These are phyloP conservation scores for Cyphomyrus discorhynchus DNA, from an alignment of 2,113 vertebrate species.

Conservation along the genomic window DNA sequence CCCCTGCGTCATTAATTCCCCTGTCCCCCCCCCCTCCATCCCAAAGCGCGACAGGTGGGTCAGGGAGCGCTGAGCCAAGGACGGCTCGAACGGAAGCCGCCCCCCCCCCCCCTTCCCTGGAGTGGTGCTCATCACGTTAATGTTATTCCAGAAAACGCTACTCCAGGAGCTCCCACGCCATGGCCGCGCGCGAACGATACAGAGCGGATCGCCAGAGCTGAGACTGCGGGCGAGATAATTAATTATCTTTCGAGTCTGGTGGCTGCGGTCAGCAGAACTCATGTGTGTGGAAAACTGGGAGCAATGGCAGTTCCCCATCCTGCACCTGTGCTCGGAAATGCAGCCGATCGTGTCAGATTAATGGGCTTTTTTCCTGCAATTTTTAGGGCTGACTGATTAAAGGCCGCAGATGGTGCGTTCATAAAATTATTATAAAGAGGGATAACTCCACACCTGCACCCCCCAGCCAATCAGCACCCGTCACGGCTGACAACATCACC, in stretches of 20 bases:
- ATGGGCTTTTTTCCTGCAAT: not conserved
- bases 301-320: not conserved
- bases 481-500: not conserved
- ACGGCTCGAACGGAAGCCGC: not conserved
- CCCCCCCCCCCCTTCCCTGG: not conserved
- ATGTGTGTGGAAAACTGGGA: not conserved
- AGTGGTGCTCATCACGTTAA: not conserved
- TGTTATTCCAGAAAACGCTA: constrained; percentile 12
- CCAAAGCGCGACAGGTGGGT: not conserved
- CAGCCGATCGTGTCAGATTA: not conserved
- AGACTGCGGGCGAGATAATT: constrained; percentile 2
- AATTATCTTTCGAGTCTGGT: constrained; percentile 7
- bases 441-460: not conserved
- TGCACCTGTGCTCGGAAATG: not conserved
- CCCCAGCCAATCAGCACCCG: not conserved
- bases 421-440: not conserved
- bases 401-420: not conserved
- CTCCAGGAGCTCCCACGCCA: constrained; percentile 6
- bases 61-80: constrained; percentile 10
- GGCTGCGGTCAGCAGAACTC: constrained; percentile 14
- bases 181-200: not conserved
- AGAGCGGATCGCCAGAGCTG: not conserved
- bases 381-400: not conserved
- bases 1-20: constrained; percentile 29
- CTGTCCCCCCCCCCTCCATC: not conserved